phyloP scores from a whole-genome alignment of 1,140 invertebrate species.

The Paralvinella palmiformis region DNA sequence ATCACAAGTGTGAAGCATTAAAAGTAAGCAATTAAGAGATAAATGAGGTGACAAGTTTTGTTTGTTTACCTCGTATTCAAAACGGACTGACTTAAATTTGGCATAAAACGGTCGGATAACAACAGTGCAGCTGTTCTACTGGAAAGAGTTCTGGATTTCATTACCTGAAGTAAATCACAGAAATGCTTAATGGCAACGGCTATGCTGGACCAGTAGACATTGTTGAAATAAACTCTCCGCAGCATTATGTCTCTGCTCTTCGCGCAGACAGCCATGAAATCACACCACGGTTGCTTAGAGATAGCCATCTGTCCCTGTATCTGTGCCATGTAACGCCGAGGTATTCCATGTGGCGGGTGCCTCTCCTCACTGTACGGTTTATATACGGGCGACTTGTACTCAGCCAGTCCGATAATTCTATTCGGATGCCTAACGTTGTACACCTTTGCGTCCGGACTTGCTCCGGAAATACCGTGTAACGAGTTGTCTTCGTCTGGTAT shows the following conservation, averaged over 20 bases:
- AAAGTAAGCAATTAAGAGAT: too few species aligned
- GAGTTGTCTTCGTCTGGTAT: slow-evolving; percentile 19
- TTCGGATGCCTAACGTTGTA: slow-evolving; percentile 12
- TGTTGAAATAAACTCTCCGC: slow-evolving; percentile 29
- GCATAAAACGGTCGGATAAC: too few species aligned
- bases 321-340: slow-evolving; percentile 36
- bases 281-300: slow-evolving; percentile 31
- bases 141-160: too few species aligned
- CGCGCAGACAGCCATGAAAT: slow-evolving; percentile 36
- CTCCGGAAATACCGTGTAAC: slow-evolving; percentile 26
- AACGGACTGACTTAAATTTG: too few species aligned
- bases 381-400: slow-evolving; percentile 34
- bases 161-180: slow-evolving; percentile 11
- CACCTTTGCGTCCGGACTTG: slow-evolving; percentile 35
- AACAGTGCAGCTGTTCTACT: too few species aligned
- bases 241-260: slow-evolving; percentile 30
- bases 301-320: slow-evolving; percentile 40
- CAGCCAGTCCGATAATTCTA: slow-evolving; percentile 28
- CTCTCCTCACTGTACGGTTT: slow-evolving; percentile 23
- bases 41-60: too few species aligned
- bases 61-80: too few species aligned
- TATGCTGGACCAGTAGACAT: slow-evolving; percentile 30
- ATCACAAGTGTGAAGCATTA: too few species aligned
- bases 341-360: slow-evolving; percentile 21
- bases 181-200: slow-evolving; percentile 26